Percentiles rank a stretch among this genome's conserved stretches.
phyloP scores from a whole-genome alignment of 92 coral and sea anemone species.

The Palythoa grandiflora region DNA sequence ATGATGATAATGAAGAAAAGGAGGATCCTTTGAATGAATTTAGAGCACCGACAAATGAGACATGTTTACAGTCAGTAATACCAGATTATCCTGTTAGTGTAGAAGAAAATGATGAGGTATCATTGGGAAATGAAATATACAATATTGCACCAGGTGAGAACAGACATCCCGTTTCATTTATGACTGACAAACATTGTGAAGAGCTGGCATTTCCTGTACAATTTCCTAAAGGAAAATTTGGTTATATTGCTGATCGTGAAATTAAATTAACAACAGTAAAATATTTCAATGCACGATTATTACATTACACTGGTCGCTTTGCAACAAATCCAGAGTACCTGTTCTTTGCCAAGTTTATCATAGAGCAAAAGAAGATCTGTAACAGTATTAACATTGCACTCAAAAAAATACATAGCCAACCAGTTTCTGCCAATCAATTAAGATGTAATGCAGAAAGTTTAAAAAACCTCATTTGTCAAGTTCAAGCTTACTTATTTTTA shows the following conservation, averaged over 20 bases:
- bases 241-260: conserved; percentile 37
- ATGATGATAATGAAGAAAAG: not conserved
- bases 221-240: conserved; percentile 5
- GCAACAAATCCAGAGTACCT: conserved; percentile 50
- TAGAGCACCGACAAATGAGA: not conserved
- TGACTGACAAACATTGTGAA: conserved; percentile 61
- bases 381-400: conserved; percentile 17
- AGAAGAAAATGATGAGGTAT: conserved; percentile 38
- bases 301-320: too few relatives aligned
- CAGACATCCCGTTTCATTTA: not conserved
- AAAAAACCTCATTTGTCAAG: conserved; percentile 21
- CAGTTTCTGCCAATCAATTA: conserved; percentile 22
- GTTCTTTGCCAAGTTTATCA: conserved; percentile 70
- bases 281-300: too few relatives aligned
- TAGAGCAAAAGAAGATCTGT: conserved; percentile 67
- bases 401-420: too few relatives aligned
- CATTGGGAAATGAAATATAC: conserved; percentile 38
- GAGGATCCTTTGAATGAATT: too few relatives aligned
- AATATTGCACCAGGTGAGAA: too few relatives aligned
- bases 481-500: too few relatives aligned
- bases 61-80: conserved; percentile 18
- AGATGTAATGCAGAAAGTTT: conserved; percentile 29
- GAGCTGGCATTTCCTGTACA: conserved; percentile 26
- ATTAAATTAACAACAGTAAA: conserved; percentile 55
- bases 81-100: conserved; percentile 68